Conservation (phyloP, 2,888 invertebrate species). For the Drosophila incognita region DNA sequence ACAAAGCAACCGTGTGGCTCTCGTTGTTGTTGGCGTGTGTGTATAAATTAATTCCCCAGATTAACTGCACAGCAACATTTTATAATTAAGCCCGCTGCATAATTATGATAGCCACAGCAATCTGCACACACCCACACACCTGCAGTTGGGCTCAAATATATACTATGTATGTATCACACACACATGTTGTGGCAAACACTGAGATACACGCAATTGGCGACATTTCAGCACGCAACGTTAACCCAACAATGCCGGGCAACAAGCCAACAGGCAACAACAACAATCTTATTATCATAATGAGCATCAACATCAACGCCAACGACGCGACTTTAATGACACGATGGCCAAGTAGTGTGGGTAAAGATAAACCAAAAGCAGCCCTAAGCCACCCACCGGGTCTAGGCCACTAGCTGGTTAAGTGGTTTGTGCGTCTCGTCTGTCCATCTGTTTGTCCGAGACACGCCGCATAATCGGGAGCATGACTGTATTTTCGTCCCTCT, state of each 20-base stretch:
- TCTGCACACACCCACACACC: slow-evolving; percentile 23
- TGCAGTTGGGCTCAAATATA: slow-evolving; percentile 3
- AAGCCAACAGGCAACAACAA: slow-evolving; percentile 26
- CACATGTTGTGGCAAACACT: slow-evolving; percentile 16
- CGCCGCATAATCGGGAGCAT: slow-evolving; percentile 64
- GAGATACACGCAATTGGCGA: slow-evolving; percentile 74
- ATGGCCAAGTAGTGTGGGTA: slow-evolving; percentile 5
- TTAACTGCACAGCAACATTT: slow-evolving; percentile 76
- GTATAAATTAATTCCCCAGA: slow-evolving; percentile 78
- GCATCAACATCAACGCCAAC: slow-evolving; percentile 59
- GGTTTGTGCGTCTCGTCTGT: slow-evolving; percentile 25
- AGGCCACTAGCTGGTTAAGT: slow-evolving; percentile 50
- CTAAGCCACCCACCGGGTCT: slow-evolving; percentile 17
- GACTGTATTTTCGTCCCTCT: slow-evolving; percentile 22
- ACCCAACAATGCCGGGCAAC: slow-evolving; percentile 54
- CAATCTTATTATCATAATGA: slow-evolving; percentile 76
- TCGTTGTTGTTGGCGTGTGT: slow-evolving; percentile 32
- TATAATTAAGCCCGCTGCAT: slow-evolving; percentile 81
- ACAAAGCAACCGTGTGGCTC: slow-evolving; percentile 11
- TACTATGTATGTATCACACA: neutral
- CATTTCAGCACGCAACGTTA: slow-evolving; percentile 77
- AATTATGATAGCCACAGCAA: slow-evolving; percentile 68
- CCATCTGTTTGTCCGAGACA: slow-evolving; percentile 35
- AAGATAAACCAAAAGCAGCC: slow-evolving; percentile 6
- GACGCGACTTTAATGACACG: slow-evolving; percentile 60